Evolutionary conservation across 2,888 invertebrate genomes (phyloP).

Genomic region (Meliscaeva auricollis): DNA sequence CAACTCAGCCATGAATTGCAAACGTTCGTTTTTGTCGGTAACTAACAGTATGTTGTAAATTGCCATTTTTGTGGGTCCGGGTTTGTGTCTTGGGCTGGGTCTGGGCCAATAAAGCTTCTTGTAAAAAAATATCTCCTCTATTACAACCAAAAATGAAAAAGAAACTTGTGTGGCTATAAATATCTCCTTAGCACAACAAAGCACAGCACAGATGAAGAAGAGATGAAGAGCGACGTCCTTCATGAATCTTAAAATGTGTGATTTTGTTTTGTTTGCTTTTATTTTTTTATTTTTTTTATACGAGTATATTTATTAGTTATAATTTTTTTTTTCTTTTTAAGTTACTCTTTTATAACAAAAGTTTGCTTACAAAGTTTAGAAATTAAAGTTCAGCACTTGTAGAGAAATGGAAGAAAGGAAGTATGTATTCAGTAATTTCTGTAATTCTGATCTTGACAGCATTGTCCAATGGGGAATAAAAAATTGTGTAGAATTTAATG

Average conservation of each 20-base stretch:
- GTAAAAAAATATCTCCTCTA: constrained; percentile 45
- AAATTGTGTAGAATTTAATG: too few relatives aligned
- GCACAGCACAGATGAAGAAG: constrained; percentile 37
- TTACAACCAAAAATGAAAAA: too few relatives aligned
- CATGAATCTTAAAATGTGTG: constrained; percentile 73
- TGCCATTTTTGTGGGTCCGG: constrained; percentile 57
- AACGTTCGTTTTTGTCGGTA: constrained; percentile 59
- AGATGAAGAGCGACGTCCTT: constrained; percentile 67
- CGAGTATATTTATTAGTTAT: constrained; percentile 1
- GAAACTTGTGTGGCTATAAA: constrained; percentile 68
- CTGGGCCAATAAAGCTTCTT: neutral
- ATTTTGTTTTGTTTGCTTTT: constrained; percentile 51
- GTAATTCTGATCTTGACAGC: too few relatives aligned
- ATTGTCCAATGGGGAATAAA: too few relatives aligned
- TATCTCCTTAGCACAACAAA: constrained; percentile 50
- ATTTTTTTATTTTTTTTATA: constrained; percentile 12
- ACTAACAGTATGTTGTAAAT: constrained; percentile 60
- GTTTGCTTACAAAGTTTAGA: neutral
- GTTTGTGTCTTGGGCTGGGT: neutral
- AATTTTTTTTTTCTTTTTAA: neutral
- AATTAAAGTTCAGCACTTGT: too few relatives aligned
- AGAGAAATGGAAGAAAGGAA: too few relatives aligned
- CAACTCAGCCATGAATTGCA: constrained; percentile 48
- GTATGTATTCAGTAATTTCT: too few relatives aligned
- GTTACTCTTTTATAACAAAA: neutral